Conservation (phyloP, 1,140 invertebrate genomes). For the Scaptomyza hsui region DNA sequence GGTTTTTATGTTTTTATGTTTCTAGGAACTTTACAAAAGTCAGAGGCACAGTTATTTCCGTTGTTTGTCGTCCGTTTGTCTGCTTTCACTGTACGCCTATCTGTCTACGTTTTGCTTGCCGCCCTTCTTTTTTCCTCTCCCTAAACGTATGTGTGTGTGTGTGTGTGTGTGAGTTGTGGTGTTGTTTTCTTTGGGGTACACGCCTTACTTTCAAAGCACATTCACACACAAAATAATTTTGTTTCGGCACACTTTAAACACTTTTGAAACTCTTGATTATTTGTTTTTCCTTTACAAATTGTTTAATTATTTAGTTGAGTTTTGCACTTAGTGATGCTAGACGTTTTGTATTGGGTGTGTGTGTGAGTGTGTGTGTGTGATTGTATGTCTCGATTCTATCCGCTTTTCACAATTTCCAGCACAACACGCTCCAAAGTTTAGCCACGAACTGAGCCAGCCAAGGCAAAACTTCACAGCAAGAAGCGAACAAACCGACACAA, state of each 20-base stretch:
- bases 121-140: slow-evolving; percentile 3
- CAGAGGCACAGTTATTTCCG: slow-evolving; percentile 19
- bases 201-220: slow-evolving; percentile 59
- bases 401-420: slow-evolving; percentile 72
- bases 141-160: slow-evolving; percentile 6
- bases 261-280: slow-evolving; percentile 10
- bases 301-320: slow-evolving; percentile 20
- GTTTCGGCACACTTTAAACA: neutral
- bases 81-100: slow-evolving; percentile 50
- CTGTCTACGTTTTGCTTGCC: slow-evolving; percentile 58
- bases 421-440: slow-evolving; percentile 81
- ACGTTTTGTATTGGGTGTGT: slow-evolving; percentile 6
- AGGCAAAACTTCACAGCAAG: slow-evolving; percentile 50
- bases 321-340: slow-evolving; percentile 36
- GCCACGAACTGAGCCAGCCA: slow-evolving; percentile 75
- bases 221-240: slow-evolving; percentile 10
- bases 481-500: slow-evolving; percentile 43
- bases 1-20: slow-evolving; percentile 26
- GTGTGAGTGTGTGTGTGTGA: no score
- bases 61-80: slow-evolving; percentile 46
- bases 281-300: slow-evolving; percentile 6
- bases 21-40: slow-evolving; percentile 46
- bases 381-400: slow-evolving; percentile 7
- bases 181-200: slow-evolving; percentile 43
- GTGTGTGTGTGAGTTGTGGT: slow-evolving; percentile 17